phyloP scores from a whole-genome alignment of 2,797 vertebrate genomes.

The Aselliscus stoliczkanus region DNA sequence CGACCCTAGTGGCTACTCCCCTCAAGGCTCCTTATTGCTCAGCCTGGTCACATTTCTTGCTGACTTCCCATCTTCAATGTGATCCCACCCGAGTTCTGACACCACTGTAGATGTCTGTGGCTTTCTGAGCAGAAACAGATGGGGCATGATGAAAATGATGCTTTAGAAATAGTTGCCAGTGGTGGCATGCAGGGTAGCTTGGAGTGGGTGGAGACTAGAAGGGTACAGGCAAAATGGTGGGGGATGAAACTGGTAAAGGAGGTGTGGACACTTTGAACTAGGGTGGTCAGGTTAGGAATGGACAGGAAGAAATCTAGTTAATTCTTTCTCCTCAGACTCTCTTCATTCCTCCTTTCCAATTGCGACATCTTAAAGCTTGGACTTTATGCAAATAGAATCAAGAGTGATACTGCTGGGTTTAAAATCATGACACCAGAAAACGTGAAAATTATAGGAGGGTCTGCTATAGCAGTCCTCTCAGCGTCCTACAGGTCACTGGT shows the following conservation, averaged over 20 bases:
- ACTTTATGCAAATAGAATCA: not conserved
- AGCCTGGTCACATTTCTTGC: not conserved
- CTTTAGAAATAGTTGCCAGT: not conserved
- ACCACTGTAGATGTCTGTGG: not conserved
- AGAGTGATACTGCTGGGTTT: not conserved
- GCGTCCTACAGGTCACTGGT: not conserved
- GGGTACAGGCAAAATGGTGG: not conserved
- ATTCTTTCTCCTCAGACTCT: not conserved
- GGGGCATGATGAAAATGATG: not conserved
- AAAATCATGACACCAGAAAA: slow-evolving; percentile 1
- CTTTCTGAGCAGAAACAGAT: not conserved
- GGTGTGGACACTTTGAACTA: not conserved
- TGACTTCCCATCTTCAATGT: not conserved
- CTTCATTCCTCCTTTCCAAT: not conserved
- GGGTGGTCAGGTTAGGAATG: not conserved
- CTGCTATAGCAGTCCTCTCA: not conserved
- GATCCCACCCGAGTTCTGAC: not conserved
- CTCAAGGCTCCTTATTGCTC: not conserved
- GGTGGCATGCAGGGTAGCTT: not conserved
- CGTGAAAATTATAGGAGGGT: not conserved
- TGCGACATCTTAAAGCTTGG: not conserved
- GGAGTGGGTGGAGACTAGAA: not conserved
- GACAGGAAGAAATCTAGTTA: not conserved
- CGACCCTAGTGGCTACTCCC: not conserved
- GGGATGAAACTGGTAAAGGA: not conserved